These are phyloP conservation scores for Cheilosia vulpina DNA, from an alignment of 2,888 invertebrate species.

Conservation along the genomic window DNA sequence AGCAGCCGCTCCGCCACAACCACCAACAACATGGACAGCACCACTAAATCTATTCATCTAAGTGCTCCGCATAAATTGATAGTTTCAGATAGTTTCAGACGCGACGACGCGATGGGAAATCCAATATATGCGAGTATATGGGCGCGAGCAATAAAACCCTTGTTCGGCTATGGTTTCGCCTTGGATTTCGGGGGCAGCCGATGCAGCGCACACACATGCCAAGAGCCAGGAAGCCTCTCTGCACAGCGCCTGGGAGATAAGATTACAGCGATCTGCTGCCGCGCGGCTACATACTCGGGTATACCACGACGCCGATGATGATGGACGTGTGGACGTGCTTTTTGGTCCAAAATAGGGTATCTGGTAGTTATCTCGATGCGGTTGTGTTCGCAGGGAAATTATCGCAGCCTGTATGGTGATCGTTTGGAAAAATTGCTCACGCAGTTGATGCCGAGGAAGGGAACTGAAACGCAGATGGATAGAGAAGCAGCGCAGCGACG, in stretches of 20 bases:
- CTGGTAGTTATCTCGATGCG: conserved; percentile 56
- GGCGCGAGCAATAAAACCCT: conserved; percentile 59
- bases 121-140: conserved; percentile 32
- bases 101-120: conserved; percentile 65
- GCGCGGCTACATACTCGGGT: conserved; percentile 9
- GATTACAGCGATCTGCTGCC: conserved; percentile 57
- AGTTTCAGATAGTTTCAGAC: conserved; percentile 61
- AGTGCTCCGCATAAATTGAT: conserved; percentile 72
- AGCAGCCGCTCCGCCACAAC: conserved; percentile 23
- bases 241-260: conserved; percentile 47
- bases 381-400: conserved; percentile 66
- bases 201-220: conserved; percentile 8
- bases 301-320: conserved; percentile 55
- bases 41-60: conserved; percentile 63
- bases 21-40: conserved; percentile 13
- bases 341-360: conserved; percentile 63
- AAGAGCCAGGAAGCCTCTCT: conserved; percentile 57
- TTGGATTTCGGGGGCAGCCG: conserved; percentile 28
- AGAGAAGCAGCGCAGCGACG: conserved; percentile 30
- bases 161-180: conserved; percentile 36
- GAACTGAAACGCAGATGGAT: conserved; percentile 41
- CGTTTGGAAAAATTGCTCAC: conserved; percentile 72
- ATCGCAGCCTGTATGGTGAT: conserved; percentile 50
- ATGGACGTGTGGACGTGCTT: conserved; percentile 67
- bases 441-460: conserved; percentile 42